Base-by-base conservation (phyloP, 2,113 vertebrate genomes). In the Marmota monax region DNA sequence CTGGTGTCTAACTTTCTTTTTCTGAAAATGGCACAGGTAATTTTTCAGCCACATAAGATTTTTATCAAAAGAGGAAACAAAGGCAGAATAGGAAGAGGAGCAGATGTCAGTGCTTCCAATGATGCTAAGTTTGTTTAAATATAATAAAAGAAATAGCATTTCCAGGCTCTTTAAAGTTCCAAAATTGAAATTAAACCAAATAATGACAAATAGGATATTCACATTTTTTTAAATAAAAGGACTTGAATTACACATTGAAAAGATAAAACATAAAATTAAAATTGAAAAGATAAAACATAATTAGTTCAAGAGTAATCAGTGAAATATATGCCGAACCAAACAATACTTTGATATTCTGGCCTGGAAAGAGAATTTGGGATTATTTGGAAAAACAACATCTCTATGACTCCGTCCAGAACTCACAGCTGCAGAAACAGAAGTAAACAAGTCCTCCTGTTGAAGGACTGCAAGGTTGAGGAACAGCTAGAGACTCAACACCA, bases 341-440 rank as follows among this genome's bases (percentile, higher is more conserved):
- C 61, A 97, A 89, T 79, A 72, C 58, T 88, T 96, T 94, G 73
- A 79, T 94, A 95, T 73, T 96, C 74, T 93, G 58, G 13, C 87
- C 76, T 93, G 87, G 72, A 95, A 95, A 72, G 85, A 82, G 32
- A 23, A 93, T 61, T 87, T 77, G 70, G 69, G 78, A 25, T 88
- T 93, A 96, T 95, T 97, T 96, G 96, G 95, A 92, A 97, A 98
- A 96, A 83, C 69, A 82, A 72, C 4, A 0, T 95, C 94, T 90
- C 80, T 72, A 34, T 0, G 27, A 45, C 58, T 88, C 39, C 51
- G 25, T 97, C 96, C 95, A 96, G 94, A 89, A 89, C 39, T 77
- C 95, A 93, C 98, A 98, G 97, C 97, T 98, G 97, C 90, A 96
- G 72, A 90, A 86, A 67, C 25, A 84, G 88, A 97, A 96, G 61